Percentiles rank a stretch among this genome's conserved stretches.
These are phyloP conservation scores for Brachypalpus laphriformis DNA, from an alignment of 2,888 invertebrate species.

Conservation along the genomic window DNA sequence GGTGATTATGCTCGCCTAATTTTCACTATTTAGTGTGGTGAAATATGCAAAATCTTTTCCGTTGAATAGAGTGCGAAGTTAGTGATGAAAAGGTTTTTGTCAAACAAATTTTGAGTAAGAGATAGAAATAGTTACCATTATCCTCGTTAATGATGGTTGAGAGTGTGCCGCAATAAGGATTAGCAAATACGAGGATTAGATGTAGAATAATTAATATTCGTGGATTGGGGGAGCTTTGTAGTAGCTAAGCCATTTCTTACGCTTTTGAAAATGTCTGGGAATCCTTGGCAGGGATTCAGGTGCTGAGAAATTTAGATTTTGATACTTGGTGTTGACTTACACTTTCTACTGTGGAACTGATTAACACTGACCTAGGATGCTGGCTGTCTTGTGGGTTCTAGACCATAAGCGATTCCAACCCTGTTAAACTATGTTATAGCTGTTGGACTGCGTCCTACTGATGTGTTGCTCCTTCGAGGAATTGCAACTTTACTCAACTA, in stretches of 20 bases:
- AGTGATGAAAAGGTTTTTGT: background rate
- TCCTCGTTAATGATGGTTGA: conserved; percentile 19
- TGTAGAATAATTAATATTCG: conserved; percentile 15
- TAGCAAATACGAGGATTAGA: conserved; percentile 2
- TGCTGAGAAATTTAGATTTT: background rate
- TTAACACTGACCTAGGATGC: no score
- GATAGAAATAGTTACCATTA: background rate
- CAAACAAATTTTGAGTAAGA: background rate
- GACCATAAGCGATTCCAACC: no score
- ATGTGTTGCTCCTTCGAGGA: no score
- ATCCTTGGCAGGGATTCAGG: background rate
- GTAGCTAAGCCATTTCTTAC: background rate
- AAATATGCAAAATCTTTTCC: conserved; percentile 47
- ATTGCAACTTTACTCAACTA: no score
- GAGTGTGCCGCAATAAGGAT: background rate
- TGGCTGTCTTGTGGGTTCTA: no score
- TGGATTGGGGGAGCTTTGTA: conserved; percentile 13
- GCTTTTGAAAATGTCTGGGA: background rate
- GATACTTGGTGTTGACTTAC: no score
- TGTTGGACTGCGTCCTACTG: no score
- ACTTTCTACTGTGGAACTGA: no score
- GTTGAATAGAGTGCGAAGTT: conserved; percentile 6
- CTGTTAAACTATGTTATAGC: no score
- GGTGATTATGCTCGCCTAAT: conserved; percentile 57
- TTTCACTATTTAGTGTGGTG: conserved; percentile 57